Evolutionary conservation across 1,140 invertebrate species (phyloP), one percentile per base, ranked within the genome.

Genomic region (Ips typographus): DNA sequence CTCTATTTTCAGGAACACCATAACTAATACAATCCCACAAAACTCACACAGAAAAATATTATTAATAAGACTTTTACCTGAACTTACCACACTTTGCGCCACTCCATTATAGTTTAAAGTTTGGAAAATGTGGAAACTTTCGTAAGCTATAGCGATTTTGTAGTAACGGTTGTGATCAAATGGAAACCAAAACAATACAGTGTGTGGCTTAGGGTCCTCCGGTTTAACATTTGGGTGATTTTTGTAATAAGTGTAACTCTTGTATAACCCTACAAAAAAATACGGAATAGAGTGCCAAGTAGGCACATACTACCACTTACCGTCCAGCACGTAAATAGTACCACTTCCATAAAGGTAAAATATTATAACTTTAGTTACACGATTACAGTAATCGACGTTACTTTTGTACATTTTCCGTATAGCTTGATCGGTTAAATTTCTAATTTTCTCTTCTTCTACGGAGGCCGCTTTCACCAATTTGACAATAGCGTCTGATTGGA

Each of bases 81-180:
- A 67, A 67, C n/a, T 51, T 8, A 67, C 1, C 3, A 58, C 4
- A 40, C 42, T 22, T 37, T 67, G 55, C 7, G 36, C 47, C 6
- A 47, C 42, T 22, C 42, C 55, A 49, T 59, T 59, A 39, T 67
- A 67, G n/a, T 36, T 41, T n/a, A 51, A n/a, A 40, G 65, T 59
- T 40, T 59, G 55, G 36, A 41, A 51, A 59, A 67, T 67, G 38
- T 67, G 65, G 40, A 67, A 7, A 3, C 58, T 36, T n/a, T 67
- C 53, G 38, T 67, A 59, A 5, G 42, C 22, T n/a, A 67, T 7
- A 39, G 55, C 41, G 1, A 44, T 22, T 41, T 59, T 51, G 43
- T 67, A 59, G 41, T 58, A 57, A n/a, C 52, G 40, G 6, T 67
- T 43, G 39, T 47, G 44, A 7, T 59, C 40, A 36, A 67, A 58